These are phyloP conservation scores for Drosophila nr. medialis DNA, from an alignment of 2,888 invertebrate species.

Conservation along the genomic window DNA sequence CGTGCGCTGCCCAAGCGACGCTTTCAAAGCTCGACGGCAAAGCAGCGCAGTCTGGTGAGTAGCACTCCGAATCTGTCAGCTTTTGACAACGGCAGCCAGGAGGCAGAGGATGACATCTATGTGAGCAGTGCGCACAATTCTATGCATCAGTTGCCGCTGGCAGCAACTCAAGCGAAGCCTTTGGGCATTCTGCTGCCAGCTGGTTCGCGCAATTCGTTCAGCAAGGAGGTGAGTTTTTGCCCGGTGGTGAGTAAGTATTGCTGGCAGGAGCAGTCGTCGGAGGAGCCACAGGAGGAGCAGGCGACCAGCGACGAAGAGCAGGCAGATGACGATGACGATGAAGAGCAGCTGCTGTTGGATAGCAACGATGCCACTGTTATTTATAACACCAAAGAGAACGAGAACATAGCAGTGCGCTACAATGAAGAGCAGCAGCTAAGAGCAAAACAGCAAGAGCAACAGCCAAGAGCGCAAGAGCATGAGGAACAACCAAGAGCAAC, in stretches of 20 bases:
- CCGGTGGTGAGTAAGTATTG: slow-evolving; percentile 92
- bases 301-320: slow-evolving; percentile 42
- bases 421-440: slow-evolving; percentile 52
- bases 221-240: slow-evolving; percentile 91
- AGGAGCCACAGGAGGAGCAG: slow-evolving; percentile 73
- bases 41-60: slow-evolving; percentile 83
- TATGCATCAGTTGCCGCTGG: slow-evolving; percentile 85
- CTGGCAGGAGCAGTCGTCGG: slow-evolving; percentile 89
- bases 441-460: slow-evolving; percentile 23
- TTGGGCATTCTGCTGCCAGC: slow-evolving; percentile 83
- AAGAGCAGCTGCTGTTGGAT: slow-evolving; percentile 68
- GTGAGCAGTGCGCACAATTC: slow-evolving; percentile 88
- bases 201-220: slow-evolving; percentile 82
- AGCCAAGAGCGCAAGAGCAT: slow-evolving; percentile 21
- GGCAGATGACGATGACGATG: slow-evolving; percentile 44
- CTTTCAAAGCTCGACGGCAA: slow-evolving; percentile 71
- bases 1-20: slow-evolving; percentile 77
- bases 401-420: slow-evolving; percentile 71
- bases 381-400: slow-evolving; percentile 82
- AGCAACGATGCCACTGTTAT: slow-evolving; percentile 79
- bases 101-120: slow-evolving; percentile 86
- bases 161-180: slow-evolving; percentile 83
- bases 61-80: slow-evolving; percentile 88
- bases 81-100: slow-evolving; percentile 66
- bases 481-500: slow-evolving; percentile 5